phyloP scores from a whole-genome alignment of 2,113 vertebrate species.

The Thalassarche chlororhynchos region DNA sequence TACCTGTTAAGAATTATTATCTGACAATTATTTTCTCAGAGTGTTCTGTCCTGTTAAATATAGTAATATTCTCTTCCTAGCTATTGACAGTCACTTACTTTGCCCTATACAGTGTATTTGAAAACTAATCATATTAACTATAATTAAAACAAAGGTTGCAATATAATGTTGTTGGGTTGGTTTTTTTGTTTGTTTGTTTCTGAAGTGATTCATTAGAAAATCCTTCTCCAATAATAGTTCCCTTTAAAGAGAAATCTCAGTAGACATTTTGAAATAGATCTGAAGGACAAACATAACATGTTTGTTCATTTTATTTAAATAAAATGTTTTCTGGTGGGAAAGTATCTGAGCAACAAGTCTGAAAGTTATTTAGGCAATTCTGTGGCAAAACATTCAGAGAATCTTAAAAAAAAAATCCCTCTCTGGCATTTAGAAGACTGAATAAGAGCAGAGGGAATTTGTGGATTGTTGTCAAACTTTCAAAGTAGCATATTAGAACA shows the following conservation, averaged over 20 bases:
- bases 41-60: background rate
- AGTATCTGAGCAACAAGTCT: slow-evolving; percentile 21
- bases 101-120: background rate
- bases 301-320: slow-evolving; percentile 40
- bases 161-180: background rate
- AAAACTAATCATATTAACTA: background rate
- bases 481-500: slow-evolving; percentile 13
- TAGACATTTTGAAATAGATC: background rate
- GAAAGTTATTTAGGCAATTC: slow-evolving; percentile 31
- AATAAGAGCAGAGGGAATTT: slow-evolving; percentile 29
- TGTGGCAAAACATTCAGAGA: slow-evolving; percentile 32
- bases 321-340: slow-evolving; percentile 6
- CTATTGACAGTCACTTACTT: background rate
- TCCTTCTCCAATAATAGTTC: background rate
- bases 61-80: background rate
- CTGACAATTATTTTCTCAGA: background rate
- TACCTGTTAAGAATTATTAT: background rate
- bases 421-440: slow-evolving; percentile 5
- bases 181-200: background rate
- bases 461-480: slow-evolving; percentile 38
- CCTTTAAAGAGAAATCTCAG: background rate
- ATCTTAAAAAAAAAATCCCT: background rate
- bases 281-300: background rate
- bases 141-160: background rate
- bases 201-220: background rate